Evolutionary conservation across 2,113 vertebrate genomes (phyloP).

Genomic region (Chloropsis cyanopogon): DNA sequence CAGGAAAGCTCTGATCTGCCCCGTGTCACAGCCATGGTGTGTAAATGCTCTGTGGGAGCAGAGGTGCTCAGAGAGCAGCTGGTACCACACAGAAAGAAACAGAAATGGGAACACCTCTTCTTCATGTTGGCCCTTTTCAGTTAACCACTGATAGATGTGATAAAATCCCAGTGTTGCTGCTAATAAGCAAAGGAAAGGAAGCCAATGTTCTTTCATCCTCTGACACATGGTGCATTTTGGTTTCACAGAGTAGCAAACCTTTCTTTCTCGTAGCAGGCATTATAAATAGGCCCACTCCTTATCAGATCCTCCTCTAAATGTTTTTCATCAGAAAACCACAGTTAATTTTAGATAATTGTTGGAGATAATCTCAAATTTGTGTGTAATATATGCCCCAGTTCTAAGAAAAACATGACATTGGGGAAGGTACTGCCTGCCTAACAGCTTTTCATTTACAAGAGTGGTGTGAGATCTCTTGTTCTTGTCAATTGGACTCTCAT

Average conservation of each 20-base stretch:
- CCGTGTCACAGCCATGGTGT: fast-evolving
- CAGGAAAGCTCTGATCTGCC: neutral
- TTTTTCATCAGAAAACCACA: conserved; percentile 81
- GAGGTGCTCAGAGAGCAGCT: neutral
- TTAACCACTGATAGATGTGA: conserved; percentile 3
- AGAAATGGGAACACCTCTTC: neutral
- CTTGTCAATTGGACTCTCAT: neutral
- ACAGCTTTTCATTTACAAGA: conserved; percentile 39
- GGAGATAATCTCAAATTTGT: conserved; percentile 77
- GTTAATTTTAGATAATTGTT: conserved; percentile 80
- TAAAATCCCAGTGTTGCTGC: conserved; percentile 1
- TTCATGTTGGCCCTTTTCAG: neutral
- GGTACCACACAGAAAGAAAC: neutral
- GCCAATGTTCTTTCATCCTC: neutral
- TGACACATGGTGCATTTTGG: neutral
- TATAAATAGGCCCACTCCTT: conserved; percentile 71
- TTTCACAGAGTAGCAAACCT: conserved; percentile 7
- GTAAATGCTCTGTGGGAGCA: neutral
- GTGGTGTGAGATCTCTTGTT: neutral
- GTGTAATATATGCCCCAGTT: conserved; percentile 66
- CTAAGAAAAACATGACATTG: conserved; percentile 72
- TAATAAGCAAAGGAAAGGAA: conserved; percentile 17
- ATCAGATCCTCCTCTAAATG: conserved; percentile 76
- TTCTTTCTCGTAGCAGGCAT: conserved; percentile 34
- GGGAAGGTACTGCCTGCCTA: conserved; percentile 22